Evolutionary conservation across 1,140 invertebrate genomes (phyloP).

Genomic region (Chironomus tepperi): DNA sequence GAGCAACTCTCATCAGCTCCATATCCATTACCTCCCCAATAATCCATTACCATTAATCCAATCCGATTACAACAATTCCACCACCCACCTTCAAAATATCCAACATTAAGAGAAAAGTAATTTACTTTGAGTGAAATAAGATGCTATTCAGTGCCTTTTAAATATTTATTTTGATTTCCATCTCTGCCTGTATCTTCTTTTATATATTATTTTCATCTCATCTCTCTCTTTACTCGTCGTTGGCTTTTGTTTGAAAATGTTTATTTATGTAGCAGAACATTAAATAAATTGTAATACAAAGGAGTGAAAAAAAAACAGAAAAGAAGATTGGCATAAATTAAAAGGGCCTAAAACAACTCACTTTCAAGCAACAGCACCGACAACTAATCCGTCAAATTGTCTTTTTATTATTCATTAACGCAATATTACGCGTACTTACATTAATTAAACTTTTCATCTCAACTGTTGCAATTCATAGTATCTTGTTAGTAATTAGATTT

Average conservation of each 20-base stretch:
- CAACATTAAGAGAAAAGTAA: neutral
- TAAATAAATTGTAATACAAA: conserved; percentile 5
- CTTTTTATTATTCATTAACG: neutral
- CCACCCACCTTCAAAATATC: neutral
- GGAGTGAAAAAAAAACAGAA: neutral
- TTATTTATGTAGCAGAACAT: conserved; percentile 22
- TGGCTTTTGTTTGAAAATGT: neutral
- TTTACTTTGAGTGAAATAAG: neutral
- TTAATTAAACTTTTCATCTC: neutral
- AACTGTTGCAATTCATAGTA: too few species aligned
- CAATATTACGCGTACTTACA: neutral
- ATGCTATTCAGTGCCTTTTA: neutral
- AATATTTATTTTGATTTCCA: conserved; percentile 6
- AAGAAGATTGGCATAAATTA: conserved; percentile 8
- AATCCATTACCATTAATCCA: too few species aligned
- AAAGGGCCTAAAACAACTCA: too few species aligned
- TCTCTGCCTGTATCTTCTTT: neutral
- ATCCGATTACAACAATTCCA: too few species aligned
- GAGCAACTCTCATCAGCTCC: too few species aligned
- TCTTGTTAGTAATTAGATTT: too few species aligned
- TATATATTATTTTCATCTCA: too few species aligned
- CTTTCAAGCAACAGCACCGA: neutral
- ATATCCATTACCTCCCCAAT: too few species aligned
- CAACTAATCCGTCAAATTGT: conserved; percentile 7
- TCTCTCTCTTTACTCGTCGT: too few species aligned